Base-by-base conservation (phyloP, 2,888 invertebrate genomes). In the Campoletis raptor region DNA sequence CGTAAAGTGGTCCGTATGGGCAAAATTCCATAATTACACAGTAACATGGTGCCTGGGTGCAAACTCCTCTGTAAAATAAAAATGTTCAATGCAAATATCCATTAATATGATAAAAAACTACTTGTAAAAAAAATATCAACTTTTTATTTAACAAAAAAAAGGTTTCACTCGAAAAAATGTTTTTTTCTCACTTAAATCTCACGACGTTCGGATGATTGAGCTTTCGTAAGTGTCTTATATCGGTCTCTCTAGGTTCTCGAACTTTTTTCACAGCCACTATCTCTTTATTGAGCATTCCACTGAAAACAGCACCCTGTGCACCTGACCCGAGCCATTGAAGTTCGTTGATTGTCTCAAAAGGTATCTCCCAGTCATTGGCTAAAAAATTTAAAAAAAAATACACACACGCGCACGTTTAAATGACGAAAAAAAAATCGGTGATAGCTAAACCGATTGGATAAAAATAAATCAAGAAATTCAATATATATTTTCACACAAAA, bases 1-100 rank as follows among this genome's bases (percentile, higher is more conserved):
- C 98, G 94, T 98, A 99, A 66, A 99, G 95, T 36, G 99, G 98
- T 3, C 99, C 99, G 92, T 98, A 97, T 3, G 98, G 98, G 94
- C 99, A 99, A 94, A 96, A 99, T 94, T 99, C 99, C 99, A 99
- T 99, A 81, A 99, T 96, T 89, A 99, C 98, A 94, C 98, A 98
- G 93, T 97, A 99, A 91, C 97, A 97, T 0, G 99, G 98, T 8
- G 98, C 96, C 93, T 98, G 97, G 0, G 98, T 98, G 94, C 99
- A 99, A 7, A 99, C 98, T 73, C 99, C 99, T 93, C 97, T 97
- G 95, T 94, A 94, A 92, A 86, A 52, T 15, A 37, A 24, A 48
- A 52, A 70, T 45, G 4, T 15, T 69, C 8, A 70, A 48, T 30
- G 2, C 30, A 30, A 48, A 48, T 18, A 48, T 18, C 1, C 9